Evolutionary conservation across 1,140 invertebrate genomes (phyloP), one percentile per base, ranked within the genome.

Genomic region (Diachasmimorpha longicaudata): DNA sequence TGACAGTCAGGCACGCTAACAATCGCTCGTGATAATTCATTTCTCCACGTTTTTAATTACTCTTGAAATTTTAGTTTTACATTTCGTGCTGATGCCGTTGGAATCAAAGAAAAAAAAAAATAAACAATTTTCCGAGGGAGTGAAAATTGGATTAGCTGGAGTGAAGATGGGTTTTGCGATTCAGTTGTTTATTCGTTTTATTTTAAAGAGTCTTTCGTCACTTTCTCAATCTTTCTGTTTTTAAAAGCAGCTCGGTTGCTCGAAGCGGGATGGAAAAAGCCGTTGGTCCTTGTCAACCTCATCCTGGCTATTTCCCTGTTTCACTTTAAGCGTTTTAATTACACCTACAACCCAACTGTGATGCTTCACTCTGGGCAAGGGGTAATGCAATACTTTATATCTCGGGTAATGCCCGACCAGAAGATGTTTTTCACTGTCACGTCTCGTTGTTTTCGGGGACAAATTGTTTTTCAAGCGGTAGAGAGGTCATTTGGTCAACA

Each of bases 111-210:
- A 6, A 2, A 31, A 10, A 46, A 19, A 14, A 23, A 63, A n/a
- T n/a, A n/a, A 70, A 77, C 48, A 88, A 89, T 88, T 88, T 84
- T 88, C 85, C 84, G 81, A 82, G 83, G 80, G 79, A 82, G 79
- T 79, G 84, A 85, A 86, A 89, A 89, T 89, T 88, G 83, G 87
- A 89, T 89, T 89, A 89, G 85, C 84, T 82, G 77, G 74, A 80
- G 82, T 78, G 81, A 79, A 89, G 86, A 88, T 88, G 85, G 85
- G 83, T 83, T 85, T 82, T 81, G 75, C 48, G 48, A 52, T 52
- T 70, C 44, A 77, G 82, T 84, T 82, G 81, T 84, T 52, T 52
- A 52, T 19, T 52, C 48, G 16, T 81, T 82, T 85, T 84, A 84
- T 85, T 84, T 84, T 79, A 67, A 67, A 71, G 75, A 73, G 58